Conservation (phyloP, 2,797 vertebrate species). For the Sus cebifrons region DNA sequence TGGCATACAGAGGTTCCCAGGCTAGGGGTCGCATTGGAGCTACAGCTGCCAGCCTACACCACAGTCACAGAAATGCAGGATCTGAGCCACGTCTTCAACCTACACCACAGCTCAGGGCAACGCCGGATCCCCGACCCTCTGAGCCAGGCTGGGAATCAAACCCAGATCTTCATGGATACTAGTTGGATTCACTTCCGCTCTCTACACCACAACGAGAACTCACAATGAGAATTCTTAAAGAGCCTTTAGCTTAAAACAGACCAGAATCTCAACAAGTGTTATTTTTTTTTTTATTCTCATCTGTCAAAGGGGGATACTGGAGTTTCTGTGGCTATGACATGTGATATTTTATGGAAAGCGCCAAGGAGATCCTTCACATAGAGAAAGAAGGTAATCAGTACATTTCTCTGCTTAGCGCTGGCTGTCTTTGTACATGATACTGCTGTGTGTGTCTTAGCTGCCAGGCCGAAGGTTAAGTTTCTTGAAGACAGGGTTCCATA, state of each 20-base stretch:
- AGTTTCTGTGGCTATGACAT: neutral
- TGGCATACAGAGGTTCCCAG: no score
- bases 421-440: accelerated
- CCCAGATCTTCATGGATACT: no score
- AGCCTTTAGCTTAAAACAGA: neutral
- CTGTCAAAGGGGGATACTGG: neutral
- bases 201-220: no score
- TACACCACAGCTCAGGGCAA: no score
- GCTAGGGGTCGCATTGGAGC: no score
- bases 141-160: no score
- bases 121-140: no score
- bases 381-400: neutral
- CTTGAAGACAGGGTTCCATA: neutral
- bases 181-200: no score
- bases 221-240: neutral
- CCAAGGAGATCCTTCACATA: neutral
- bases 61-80: no score
- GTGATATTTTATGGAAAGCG: neutral
- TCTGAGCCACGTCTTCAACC: no score
- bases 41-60: no score
- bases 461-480: neutral
- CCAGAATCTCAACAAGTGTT: neutral
- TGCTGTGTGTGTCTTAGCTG: neutral
- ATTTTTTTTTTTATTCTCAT: neutral
- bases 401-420: neutral